Evolutionary conservation across 2,113 vertebrate species (phyloP).

Genomic region (Mastomys coucha): DNA sequence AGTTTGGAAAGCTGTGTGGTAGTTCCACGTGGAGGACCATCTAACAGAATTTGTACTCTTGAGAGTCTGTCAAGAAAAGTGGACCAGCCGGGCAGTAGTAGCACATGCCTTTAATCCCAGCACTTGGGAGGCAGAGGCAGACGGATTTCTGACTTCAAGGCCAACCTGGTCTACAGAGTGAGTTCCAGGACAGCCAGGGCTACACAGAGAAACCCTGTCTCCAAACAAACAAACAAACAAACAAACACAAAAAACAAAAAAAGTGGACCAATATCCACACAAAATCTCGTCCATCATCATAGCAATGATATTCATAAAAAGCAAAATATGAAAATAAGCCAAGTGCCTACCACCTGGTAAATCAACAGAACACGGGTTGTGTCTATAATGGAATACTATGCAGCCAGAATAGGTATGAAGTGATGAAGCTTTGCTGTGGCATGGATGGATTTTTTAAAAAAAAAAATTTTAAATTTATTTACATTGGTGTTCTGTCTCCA

Average conservation of each 20-base stretch:
- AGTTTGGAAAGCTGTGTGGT: background rate
- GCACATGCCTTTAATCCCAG: too few species aligned
- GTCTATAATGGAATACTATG: background rate
- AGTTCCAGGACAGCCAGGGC: too few species aligned
- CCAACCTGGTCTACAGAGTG: too few species aligned
- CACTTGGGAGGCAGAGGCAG: too few species aligned
- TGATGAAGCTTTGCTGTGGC: background rate
- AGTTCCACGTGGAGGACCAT: background rate
- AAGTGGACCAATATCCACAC: background rate
- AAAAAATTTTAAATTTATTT: too few species aligned
- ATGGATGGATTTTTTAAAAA: background rate
- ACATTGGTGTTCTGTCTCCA: too few species aligned
- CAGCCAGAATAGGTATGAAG: background rate
- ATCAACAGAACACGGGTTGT: background rate
- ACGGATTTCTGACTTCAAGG: too few species aligned
- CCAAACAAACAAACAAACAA: too few species aligned
- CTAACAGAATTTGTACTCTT: background rate
- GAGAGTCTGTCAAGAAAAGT: background rate
- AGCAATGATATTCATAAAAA: background rate
- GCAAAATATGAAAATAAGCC: background rate
- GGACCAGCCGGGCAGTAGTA: background rate
- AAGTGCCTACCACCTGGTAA: background rate
- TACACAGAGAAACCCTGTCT: too few species aligned
- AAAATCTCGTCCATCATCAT: background rate
- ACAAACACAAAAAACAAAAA: background rate